phyloP scores from a whole-genome alignment of 2,113 vertebrate genomes.

The Gambusia holbrooki region DNA sequence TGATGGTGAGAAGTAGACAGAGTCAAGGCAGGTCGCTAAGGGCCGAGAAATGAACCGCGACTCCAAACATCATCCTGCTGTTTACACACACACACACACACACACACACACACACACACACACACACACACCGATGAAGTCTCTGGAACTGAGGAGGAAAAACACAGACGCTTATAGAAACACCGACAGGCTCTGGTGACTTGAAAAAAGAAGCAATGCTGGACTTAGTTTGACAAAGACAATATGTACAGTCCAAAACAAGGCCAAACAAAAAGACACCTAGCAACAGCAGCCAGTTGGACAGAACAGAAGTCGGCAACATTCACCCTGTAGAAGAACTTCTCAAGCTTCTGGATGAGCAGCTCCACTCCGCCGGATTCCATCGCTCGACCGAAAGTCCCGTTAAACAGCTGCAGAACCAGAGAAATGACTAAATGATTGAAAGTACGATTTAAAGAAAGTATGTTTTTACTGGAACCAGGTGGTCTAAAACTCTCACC shows the following conservation, averaged over 20 bases:
- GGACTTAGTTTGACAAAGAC: not conserved
- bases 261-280: not conserved
- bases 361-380: slow-evolving; percentile 90
- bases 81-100: not conserved
- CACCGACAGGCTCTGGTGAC: not conserved
- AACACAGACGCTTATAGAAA: slow-evolving; percentile 3
- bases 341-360: slow-evolving; percentile 93
- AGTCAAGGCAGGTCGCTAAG: not conserved
- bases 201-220: not conserved
- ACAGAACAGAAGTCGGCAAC: not conserved
- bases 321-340: slow-evolving; percentile 97
- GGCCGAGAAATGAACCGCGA: not conserved
- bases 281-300: not conserved
- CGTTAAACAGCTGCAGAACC: slow-evolving; percentile 90
- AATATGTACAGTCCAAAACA: not conserved
- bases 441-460: not conserved
- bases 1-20: not conserved
- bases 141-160: not conserved
- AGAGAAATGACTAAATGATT: not conserved
- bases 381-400: slow-evolving; percentile 90
- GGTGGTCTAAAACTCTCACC: slow-evolving; percentile 73
- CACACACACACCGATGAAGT: not conserved
- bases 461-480: not conserved
- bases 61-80: slow-evolving; percentile 7
- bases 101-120: too few relatives aligned